These are phyloP conservation scores for Denticeps clupeoides DNA, from an alignment of 2,797 vertebrate genomes.

Conservation along the genomic window DNA sequence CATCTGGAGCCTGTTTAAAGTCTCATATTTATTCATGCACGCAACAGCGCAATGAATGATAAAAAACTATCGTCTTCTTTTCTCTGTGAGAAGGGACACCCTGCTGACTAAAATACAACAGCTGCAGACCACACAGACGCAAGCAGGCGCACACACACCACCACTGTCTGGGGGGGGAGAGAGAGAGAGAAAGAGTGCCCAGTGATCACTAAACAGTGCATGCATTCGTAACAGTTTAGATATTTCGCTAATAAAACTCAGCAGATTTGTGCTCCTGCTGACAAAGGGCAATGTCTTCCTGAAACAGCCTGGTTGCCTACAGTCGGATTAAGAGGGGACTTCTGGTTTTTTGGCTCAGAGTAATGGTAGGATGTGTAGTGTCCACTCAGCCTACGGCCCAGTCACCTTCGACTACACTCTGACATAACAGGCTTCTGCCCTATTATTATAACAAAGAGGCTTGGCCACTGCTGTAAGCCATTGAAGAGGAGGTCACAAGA, in stretches of 20 bases:
- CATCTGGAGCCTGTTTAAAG: too few relatives aligned
- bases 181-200: too few relatives aligned
- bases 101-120: too few relatives aligned
- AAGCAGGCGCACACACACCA: too few relatives aligned
- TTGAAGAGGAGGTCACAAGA: slow-evolving; percentile 11
- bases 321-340: not conserved
- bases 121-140: too few relatives aligned
- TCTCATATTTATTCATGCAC: too few relatives aligned
- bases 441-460: slow-evolving; percentile 19
- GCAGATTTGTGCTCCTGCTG: not conserved
- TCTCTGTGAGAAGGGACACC: too few relatives aligned
- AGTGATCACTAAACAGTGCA: too few relatives aligned
- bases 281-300: not conserved
- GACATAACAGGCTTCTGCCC: slow-evolving; percentile 8
- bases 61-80: too few relatives aligned
- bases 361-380: not conserved
- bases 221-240: too few relatives aligned
- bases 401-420: not conserved
- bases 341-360: not conserved
- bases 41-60: too few relatives aligned
- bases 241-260: not conserved
- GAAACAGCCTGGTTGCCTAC: not conserved
- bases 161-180: too few relatives aligned
- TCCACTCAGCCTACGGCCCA: not conserved
- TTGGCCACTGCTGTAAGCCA: slow-evolving; percentile 1